These are phyloP conservation scores for Atractosteus spatula DNA, from an alignment of 2,113 vertebrate species.

Conservation along the genomic window DNA sequence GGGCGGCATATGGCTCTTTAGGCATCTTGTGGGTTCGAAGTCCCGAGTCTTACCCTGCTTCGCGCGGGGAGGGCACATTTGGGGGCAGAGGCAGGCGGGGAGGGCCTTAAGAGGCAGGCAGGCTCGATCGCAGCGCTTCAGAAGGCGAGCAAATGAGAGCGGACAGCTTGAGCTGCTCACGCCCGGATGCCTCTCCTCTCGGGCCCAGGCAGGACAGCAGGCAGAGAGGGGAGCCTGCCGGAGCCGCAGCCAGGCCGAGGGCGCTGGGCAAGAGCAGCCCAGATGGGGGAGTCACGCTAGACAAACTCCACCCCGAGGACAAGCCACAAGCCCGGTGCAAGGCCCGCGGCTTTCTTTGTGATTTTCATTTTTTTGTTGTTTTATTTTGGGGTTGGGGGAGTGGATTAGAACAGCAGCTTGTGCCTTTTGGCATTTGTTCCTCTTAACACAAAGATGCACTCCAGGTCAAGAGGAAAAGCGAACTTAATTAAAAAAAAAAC, in stretches of 20 bases:
- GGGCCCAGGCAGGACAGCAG: background rate
- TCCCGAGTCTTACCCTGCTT: no score
- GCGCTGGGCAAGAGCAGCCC: background rate
- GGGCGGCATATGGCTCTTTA: no score
- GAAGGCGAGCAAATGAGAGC: background rate
- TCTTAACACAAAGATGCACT: background rate
- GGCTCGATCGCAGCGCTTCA: background rate
- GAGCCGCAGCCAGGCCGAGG: constrained; percentile 7
- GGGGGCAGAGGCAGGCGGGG: no score
- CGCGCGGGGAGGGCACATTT: no score
- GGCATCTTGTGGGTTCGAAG: no score
- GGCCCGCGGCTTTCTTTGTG: background rate
- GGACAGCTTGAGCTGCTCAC: constrained; percentile 19
- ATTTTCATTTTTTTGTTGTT: background rate
- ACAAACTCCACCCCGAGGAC: constrained; percentile 7
- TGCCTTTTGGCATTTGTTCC: background rate
- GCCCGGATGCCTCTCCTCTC: background rate
- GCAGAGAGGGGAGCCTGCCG: background rate
- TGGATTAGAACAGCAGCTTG: background rate
- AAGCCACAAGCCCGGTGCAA: constrained; percentile 6
- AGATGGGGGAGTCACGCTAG: constrained; percentile 39
- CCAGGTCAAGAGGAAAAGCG: constrained; percentile 13
- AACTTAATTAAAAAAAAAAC: background rate
- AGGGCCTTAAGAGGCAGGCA: background rate
- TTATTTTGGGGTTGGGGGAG: background rate